Base-by-base conservation (phyloP, 1,140 invertebrate genomes). In the Micrasema longulum region DNA sequence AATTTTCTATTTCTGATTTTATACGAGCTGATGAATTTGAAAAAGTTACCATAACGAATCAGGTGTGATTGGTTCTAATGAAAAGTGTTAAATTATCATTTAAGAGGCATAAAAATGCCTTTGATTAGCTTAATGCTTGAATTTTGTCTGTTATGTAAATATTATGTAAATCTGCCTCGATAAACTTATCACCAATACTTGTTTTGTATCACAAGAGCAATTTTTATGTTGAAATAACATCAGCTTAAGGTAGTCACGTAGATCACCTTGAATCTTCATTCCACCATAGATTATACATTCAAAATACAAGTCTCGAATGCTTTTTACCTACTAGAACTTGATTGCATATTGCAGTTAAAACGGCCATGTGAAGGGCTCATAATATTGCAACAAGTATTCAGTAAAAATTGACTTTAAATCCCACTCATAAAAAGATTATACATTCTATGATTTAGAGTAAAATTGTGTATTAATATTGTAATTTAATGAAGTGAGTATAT, bases 71-170 rank as follows among this genome's bases (percentile, higher is more conserved):
- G 12, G 14, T 43, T 43, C 14, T 35, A 12, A 53, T 9, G 50
- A 23, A 2, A 22, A 41, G 4, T 36, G 12, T 18, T 60, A 14
- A 60, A 38, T 60, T 60, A 20, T 35, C 50, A 60, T 41, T 52
- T 12, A 12, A 52, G 48, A 20, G 20, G 18, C 53, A 60, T 38
- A 18, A 60, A 38, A 60, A 60, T 50, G 20, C 16, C 4, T 14
- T 60, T 60, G 35, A 60, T 60, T 38, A 60, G 31, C 35, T 36
- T 41, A 60, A 60, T 60, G 53, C 31, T 60, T 60, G 53, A 38
- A 38, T 60, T 60, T 18, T n/a, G 7, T 18, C 31, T 60, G 31
- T 60, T 60, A 60, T 41, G 53, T 60, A 60, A 60, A 60, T 60
- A 60, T 60, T 7, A 60, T 60, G 53, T 22, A 60, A 60, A 60